Base-by-base conservation (phyloP, 2,797 vertebrate genomes). In the Phataginus tetradactyla region DNA sequence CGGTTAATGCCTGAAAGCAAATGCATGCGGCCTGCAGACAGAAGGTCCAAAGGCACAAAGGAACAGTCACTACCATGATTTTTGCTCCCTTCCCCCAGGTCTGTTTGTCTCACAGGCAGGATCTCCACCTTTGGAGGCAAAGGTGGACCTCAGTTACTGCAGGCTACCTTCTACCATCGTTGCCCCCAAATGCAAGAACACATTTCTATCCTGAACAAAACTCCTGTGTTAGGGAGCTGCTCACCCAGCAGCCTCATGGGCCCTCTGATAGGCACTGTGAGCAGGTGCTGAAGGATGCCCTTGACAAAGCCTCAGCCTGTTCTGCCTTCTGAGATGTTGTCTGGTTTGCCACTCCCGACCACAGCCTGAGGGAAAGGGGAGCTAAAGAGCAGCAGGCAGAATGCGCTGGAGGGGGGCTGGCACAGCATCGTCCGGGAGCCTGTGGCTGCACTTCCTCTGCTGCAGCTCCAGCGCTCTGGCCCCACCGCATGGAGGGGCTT, bases 401-500 rank as follows among this genome's bases (percentile, higher is more conserved):
- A 45, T 37, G 20, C 45, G 11, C 10, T 12, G 10, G 45, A 45
- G 29, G 15, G 6, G 27, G 42, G 39, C 12, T 18, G 18, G 3
- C 15, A 32, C 3, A 4, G 1, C 3, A 14, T 23, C 7, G 5
- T 49, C 23, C 17, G 18, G 37, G 5, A 5, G 8, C 27, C 21
- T 55, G 6, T 14, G 18, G 39, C 61, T 17, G 29, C 23, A 15
- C 29, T 8, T 37, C 39, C 6, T 3, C 0, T 0, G 6, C 7
- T 32, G 4, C 21, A 7, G 21, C 51, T 49, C 32, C 13, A 15
- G 4, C 4, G 34, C 27, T 81, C 21, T 11, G 4, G 20, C 29
- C 8, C 53, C 12, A 9, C 4, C n/a, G 29, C 55, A 15, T 0
- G 1, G 15, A 25, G 10, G 3, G 8, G 18, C 12, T 45, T 39